These are phyloP conservation scores for Zaprionus gabonicus DNA, from an alignment of 1,140 invertebrate genomes.

Conservation along the genomic window DNA sequence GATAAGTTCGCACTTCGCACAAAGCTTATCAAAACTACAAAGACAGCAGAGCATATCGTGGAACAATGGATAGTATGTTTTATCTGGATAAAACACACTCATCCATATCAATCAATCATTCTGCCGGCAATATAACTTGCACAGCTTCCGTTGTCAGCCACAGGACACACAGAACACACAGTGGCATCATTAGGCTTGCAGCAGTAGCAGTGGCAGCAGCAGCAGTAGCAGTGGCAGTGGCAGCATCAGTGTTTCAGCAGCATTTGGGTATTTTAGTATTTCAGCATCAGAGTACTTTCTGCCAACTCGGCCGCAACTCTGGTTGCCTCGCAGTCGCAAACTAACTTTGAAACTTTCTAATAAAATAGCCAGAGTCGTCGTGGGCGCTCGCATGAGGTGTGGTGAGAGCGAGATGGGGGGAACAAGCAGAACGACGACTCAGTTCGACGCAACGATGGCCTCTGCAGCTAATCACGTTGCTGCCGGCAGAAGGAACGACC, in stretches of 20 bases:
- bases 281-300: not conserved
- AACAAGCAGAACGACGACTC: slow-evolving; percentile 8
- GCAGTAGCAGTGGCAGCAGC: slow-evolving; percentile 15
- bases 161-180: slow-evolving; percentile 14
- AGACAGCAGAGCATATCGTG: not conserved
- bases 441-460: slow-evolving; percentile 21
- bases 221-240: not conserved
- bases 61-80: not conserved
- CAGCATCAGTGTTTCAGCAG: slow-evolving; percentile 29
- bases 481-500: slow-evolving; percentile 49
- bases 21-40: slow-evolving; percentile 8
- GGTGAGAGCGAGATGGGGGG: not conserved
- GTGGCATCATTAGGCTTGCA: slow-evolving; percentile 63
- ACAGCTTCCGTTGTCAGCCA: slow-evolving; percentile 53
- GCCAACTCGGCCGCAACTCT: slow-evolving; percentile 55
- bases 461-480: slow-evolving; percentile 44
- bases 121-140: slow-evolving; percentile 62
- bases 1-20: not conserved
- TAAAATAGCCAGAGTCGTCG: slow-evolving; percentile 71
- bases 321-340: slow-evolving; percentile 67
- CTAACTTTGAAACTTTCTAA: slow-evolving; percentile 81
- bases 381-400: not conserved
- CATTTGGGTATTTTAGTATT: slow-evolving; percentile 15
- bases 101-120: slow-evolving; percentile 79
- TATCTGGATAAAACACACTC: slow-evolving; percentile 43